Evolutionary conservation across 2,888 invertebrate species (phyloP).

Genomic region (Acleris sparsana): DNA sequence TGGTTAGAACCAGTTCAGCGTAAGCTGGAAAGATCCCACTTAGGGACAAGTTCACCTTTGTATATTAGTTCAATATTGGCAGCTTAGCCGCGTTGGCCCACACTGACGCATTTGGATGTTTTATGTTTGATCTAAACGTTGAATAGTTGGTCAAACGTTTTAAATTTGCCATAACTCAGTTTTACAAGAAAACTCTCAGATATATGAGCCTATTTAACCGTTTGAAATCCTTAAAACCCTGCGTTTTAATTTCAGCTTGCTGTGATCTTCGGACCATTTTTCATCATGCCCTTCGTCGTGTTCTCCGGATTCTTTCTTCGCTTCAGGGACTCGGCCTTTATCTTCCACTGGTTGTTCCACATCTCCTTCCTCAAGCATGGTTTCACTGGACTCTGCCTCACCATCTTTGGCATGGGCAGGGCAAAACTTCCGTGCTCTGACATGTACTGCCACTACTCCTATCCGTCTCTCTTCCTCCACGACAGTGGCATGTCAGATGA

Average conservation of each 20-base stretch:
- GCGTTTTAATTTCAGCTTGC: slow-evolving; percentile 87
- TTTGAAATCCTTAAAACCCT: neutral
- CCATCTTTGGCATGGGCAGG: slow-evolving; percentile 92
- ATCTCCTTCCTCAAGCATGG: slow-evolving; percentile 95
- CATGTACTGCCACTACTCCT: slow-evolving; percentile 89
- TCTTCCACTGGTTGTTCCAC: slow-evolving; percentile 93
- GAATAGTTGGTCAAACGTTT: too few relatives aligned
- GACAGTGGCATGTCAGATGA: slow-evolving; percentile 88
- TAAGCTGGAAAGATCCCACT: too few relatives aligned
- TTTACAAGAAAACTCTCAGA: too few relatives aligned
- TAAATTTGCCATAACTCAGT: too few relatives aligned
- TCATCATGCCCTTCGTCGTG: slow-evolving; percentile 92
- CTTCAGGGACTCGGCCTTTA: slow-evolving; percentile 89
- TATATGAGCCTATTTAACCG: neutral
- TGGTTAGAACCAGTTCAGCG: too few relatives aligned
- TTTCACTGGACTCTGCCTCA: slow-evolving; percentile 91
- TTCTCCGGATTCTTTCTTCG: slow-evolving; percentile 97
- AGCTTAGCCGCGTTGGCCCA: too few relatives aligned
- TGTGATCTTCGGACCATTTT: slow-evolving; percentile 94
- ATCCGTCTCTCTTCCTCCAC: slow-evolving; percentile 88
- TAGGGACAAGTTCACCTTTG: too few relatives aligned
- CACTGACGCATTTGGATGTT: too few relatives aligned
- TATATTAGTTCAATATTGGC: too few relatives aligned
- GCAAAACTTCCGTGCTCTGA: slow-evolving; percentile 88
- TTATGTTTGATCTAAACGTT: too few relatives aligned